Evolutionary conservation across 2,888 invertebrate genomes (phyloP), one percentile per base, ranked within the genome.

Genomic region (Conchocele bisecta): DNA sequence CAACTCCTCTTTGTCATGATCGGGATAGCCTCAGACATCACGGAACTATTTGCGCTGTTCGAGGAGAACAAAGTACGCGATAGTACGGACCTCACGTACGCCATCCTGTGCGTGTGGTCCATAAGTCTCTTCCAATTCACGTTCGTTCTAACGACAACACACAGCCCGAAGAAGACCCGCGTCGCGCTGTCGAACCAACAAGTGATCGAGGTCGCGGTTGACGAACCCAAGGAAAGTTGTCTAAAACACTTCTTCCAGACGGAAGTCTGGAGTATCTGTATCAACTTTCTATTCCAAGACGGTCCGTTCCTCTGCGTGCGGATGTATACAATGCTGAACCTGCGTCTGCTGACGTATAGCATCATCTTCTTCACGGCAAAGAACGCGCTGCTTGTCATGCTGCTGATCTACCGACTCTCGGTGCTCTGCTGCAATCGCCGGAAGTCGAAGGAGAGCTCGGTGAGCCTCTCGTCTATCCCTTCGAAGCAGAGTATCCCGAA

Each of bases 271-370:
- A 92, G 92, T 20, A 91, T 93, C 29, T 63, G 91, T 11, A 83
- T 92, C 26, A 91, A 92, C 24, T 79, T 85, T 57, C 57, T 79
- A 26, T 64, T 85, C 42, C 85, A 85, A 59, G 85, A 85, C 54
- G 81, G 79, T 7, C 83, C 85, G 5, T 85, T 83, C 71, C 73
- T 83, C 3, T 66, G 66, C 3, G 54, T 85, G 6, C 86, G 91
- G 3, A 93, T 97, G 1, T 93, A 97, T 31, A 94, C 97, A 41
- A 97, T 97, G 72, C 93, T 95, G 2, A 95, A 96, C 85, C 96
- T 96, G 89, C 94, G 94, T 20, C 79, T 88, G 5, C 69, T 86
- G 24, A 86, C 82, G n/a, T 85, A 88, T 60, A 82, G 85, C 44
- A 85, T 87, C 59, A 79, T 87, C 15, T 88, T 89, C 68, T 89